A percentile compares a stretch with the other conserved stretches of the same genome.
phyloP scores from a whole-genome alignment of 2,888 invertebrate genomes.

The Corythucha ciliata region DNA sequence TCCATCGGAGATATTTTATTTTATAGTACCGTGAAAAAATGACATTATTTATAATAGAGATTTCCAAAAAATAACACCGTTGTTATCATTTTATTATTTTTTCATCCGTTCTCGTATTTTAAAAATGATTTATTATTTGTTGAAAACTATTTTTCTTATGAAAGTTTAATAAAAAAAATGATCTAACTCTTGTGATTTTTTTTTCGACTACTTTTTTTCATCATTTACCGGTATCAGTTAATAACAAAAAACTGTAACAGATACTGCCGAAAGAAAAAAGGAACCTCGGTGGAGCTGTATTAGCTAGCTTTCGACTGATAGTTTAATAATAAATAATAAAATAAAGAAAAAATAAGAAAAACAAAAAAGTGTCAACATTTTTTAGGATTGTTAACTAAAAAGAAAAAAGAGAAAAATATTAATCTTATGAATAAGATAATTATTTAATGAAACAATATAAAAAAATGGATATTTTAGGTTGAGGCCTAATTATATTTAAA shows the following conservation, averaged over 20 bases:
- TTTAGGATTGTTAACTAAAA: conserved; percentile 35
- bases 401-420: no score
- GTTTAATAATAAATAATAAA: conserved; percentile 29
- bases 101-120: neutral
- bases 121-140: conserved; percentile 11
- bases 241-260: conserved; percentile 28
- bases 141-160: conserved; percentile 9
- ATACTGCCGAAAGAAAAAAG: conserved; percentile 31
- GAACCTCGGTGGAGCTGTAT: conserved; percentile 30
- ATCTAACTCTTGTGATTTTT: conserved; percentile 29
- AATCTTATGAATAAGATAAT: conserved; percentile 36
- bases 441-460: conserved; percentile 33
- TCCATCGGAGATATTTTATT: no score
- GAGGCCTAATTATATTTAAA: conserved; percentile 37
- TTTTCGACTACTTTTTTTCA: conserved; percentile 23
- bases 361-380: conserved; percentile 31
- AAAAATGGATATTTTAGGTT: conserved; percentile 37
- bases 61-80: no score
- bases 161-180: conserved; percentile 13
- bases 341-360: conserved; percentile 27
- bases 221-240: conserved; percentile 27
- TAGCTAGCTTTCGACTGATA: conserved; percentile 36
- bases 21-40: no score
- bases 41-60: no score
- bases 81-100: no score